These are phyloP conservation scores for Choreutis nemorana DNA, from an alignment of 2,888 invertebrate species.

Conservation along the genomic window DNA sequence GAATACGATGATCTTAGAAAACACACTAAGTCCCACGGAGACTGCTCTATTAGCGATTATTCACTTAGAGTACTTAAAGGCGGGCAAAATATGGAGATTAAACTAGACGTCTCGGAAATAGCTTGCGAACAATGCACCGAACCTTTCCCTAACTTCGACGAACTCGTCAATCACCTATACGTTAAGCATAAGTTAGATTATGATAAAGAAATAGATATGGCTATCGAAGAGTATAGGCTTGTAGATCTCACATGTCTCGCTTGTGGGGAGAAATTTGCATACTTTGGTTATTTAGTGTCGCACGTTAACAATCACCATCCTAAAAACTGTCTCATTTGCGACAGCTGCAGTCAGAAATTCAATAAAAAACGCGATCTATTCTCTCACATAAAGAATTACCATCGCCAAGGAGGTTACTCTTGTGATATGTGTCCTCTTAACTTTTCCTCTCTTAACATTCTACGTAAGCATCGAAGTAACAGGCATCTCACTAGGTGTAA, in stretches of 20 bases:
- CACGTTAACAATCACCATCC: constrained; percentile 50
- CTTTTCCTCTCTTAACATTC: constrained; percentile 43
- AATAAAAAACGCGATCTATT: constrained; percentile 50
- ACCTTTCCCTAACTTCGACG: constrained; percentile 24
- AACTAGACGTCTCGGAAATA: constrained; percentile 46
- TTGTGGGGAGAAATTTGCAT: constrained; percentile 43
- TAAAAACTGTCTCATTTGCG: constrained; percentile 50
- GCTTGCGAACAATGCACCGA: constrained; percentile 40
- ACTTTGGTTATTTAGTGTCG: constrained; percentile 50
- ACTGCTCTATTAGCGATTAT: constrained; percentile 43
- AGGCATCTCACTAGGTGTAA: constrained; percentile 43
- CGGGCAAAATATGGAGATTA: constrained; percentile 54
- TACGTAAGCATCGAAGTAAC: constrained; percentile 45
- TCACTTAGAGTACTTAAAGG: constrained; percentile 49
- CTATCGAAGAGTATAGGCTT: constrained; percentile 44
- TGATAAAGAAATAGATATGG: constrained; percentile 44
- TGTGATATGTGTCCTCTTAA: constrained; percentile 43
- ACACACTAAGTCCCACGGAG: constrained; percentile 45
- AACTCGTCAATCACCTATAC: constrained; percentile 33
- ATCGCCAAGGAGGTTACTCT: constrained; percentile 48
- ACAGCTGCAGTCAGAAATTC: constrained; percentile 49
- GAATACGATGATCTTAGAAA: constrained; percentile 37
- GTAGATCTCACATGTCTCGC: constrained; percentile 35
- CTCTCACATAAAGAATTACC: constrained; percentile 54
- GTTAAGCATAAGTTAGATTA: constrained; percentile 39